Evolutionary conservation across 2,888 invertebrate species (phyloP).

Genomic region (Amblyjoppa fuscipennis): DNA sequence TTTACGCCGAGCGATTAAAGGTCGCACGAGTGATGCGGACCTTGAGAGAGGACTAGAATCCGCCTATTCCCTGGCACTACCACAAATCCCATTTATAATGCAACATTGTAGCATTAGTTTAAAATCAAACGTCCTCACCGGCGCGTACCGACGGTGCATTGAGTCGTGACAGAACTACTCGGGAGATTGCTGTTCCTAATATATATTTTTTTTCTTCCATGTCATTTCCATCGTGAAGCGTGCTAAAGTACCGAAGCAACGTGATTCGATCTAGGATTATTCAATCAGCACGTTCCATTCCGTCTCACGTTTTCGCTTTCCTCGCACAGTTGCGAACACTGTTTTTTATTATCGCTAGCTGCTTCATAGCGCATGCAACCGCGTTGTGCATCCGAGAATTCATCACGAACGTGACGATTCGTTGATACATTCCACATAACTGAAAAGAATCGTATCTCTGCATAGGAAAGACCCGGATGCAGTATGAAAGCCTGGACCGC

Average conservation of each 20-base stretch:
- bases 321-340: constrained; percentile 15
- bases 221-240: constrained; percentile 4
- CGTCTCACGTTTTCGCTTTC: constrained; percentile 14
- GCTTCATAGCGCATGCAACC: background rate
- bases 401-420: background rate
- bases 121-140: constrained; percentile 23
- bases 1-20: constrained; percentile 42
- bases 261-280: constrained; percentile 10
- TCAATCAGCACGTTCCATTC: constrained; percentile 32
- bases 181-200: constrained; percentile 14
- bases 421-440: background rate
- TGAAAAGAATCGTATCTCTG: background rate
- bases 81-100: constrained; percentile 24
- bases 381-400: background rate
- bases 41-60: constrained; percentile 21
- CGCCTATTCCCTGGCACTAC: constrained; percentile 31
- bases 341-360: constrained; percentile 16
- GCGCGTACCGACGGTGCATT: background rate
- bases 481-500: background rate
- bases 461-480: background rate
- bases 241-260: constrained; percentile 12
- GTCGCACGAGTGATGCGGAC: constrained; percentile 45
- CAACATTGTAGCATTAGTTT: constrained; percentile 34
- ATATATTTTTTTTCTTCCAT: background rate
- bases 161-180: constrained; percentile 23